phyloP scores from a whole-genome alignment of 2,888 invertebrate genomes.

The Eupeodes latifasciatus region DNA sequence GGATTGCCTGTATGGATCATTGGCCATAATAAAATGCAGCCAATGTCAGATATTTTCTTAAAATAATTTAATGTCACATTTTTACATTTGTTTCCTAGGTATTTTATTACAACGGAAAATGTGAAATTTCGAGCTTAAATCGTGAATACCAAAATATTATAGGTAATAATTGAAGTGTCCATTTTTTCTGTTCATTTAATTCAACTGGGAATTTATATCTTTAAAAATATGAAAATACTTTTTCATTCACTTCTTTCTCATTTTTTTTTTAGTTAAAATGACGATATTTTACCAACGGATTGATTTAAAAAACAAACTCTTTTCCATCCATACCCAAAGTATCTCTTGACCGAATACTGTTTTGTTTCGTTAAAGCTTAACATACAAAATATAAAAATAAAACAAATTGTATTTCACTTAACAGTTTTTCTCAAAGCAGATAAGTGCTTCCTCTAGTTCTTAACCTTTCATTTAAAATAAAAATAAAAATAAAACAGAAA shows the following conservation, averaged over 20 bases:
- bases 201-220: too few species aligned
- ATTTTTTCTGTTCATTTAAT: too few species aligned
- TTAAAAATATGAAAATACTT: neutral
- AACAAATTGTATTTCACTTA: constrained; percentile 40
- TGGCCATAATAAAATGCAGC: too few species aligned
- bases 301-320: neutral
- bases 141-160: too few species aligned
- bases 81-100: too few species aligned
- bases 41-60: too few species aligned
- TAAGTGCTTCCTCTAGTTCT: constrained; percentile 49
- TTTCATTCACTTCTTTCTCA: neutral
- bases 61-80: too few species aligned
- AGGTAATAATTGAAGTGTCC: too few species aligned
- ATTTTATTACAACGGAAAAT: too few species aligned
- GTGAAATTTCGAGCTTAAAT: too few species aligned
- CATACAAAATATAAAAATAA: neutral
- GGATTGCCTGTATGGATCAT: too few species aligned
- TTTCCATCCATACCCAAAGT: constrained; percentile 20
- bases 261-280: neutral
- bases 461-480: constrained; percentile 5
- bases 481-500: neutral
- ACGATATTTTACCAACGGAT: constrained; percentile 11
- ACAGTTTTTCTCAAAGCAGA: constrained; percentile 8
- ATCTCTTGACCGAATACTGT: constrained; percentile 44
- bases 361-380: neutral